Conservation (phyloP, 2,888 invertebrate species). For the Agrotis clavis region DNA sequence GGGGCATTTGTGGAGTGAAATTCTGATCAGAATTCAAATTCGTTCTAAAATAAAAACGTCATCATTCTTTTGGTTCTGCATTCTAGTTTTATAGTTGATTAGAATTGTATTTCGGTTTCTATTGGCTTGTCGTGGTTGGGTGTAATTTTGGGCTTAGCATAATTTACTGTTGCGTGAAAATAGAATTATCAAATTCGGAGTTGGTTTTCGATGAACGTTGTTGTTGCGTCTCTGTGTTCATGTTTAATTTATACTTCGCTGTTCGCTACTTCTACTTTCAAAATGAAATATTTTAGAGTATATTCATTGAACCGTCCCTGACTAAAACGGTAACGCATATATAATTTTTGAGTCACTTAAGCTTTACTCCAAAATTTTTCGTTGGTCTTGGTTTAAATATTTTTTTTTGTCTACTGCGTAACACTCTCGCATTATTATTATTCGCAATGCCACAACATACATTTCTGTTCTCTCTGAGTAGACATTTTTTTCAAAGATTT, state of each 20-base stretch:
- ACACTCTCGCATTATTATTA: background rate
- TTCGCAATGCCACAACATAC: background rate
- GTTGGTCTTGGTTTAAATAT: no score
- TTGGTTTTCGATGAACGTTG: background rate
- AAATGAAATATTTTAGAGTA: background rate
- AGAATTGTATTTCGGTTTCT: background rate
- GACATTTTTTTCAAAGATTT: background rate
- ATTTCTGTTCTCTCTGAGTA: background rate
- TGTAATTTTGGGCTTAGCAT: background rate
- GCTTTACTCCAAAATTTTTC: background rate
- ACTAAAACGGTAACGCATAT: no score
- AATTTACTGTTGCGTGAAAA: background rate
- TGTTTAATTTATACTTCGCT: background rate
- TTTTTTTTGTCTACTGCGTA: background rate
- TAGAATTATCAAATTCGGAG: background rate
- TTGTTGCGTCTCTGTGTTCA: background rate
- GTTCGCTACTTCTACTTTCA: background rate
- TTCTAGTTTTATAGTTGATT: slow-evolving; percentile 10
- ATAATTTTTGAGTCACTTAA: background rate
- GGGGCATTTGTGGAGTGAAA: slow-evolving; percentile 55
- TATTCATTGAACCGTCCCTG: background rate
- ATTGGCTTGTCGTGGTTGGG: background rate
- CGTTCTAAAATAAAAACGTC: slow-evolving; percentile 48
- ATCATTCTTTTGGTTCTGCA: slow-evolving; percentile 47
- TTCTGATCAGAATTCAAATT: slow-evolving; percentile 62